Evolutionary conservation across 2,113 vertebrate genomes (phyloP), one percentile per base, ranked within the genome.

Genomic region (Phainopepla nitens): DNA sequence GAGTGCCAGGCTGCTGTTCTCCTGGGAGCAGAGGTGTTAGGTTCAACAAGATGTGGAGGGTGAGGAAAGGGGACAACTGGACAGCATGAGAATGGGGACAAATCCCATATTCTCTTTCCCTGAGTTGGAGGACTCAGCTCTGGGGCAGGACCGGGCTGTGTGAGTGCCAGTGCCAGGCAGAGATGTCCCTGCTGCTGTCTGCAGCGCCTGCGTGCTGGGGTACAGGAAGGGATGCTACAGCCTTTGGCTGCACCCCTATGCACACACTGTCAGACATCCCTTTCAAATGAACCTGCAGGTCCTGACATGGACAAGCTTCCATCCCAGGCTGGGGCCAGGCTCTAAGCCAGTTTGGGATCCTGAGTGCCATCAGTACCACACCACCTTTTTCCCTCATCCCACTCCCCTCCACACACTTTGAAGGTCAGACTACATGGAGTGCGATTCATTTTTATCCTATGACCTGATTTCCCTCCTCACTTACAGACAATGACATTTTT

Each of bases 151-250:
- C 9, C 5, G 44, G 49, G 29, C 28, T 79, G 41, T 1, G 2
- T 23, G 35, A 79, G 10, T 29, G 23, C 49, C 69, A 79, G 57
- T 79, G 61, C 29, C 61, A 62, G 16, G 42, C 12, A 1, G 5
- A 81, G 39, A 49, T 0, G 0, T 54, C 51, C 65, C 57, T 41
- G 33, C 56, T 82, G 44, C 70, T 75, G 56, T 39, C 20, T 66
- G n/a, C 31, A 66, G 28, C 0, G 0, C 28, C 50, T 69, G 51
- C 0, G 0, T 66, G 22, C 82, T 27, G 42, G 16, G 12, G 9
- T 58, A 39, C 2, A 3, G 60, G 51, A 75, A 64, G 16, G 35
- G 44, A 50, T 79, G 65, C 12, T 1, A 2, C 42, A 33, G 39
- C 39, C 36, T 85, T 85, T 78, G 70, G 44, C 15, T 79, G 51